These are phyloP conservation scores for Chinchilla lanigera DNA, from an alignment of 2,113 vertebrate genomes.

Conservation along the genomic window DNA sequence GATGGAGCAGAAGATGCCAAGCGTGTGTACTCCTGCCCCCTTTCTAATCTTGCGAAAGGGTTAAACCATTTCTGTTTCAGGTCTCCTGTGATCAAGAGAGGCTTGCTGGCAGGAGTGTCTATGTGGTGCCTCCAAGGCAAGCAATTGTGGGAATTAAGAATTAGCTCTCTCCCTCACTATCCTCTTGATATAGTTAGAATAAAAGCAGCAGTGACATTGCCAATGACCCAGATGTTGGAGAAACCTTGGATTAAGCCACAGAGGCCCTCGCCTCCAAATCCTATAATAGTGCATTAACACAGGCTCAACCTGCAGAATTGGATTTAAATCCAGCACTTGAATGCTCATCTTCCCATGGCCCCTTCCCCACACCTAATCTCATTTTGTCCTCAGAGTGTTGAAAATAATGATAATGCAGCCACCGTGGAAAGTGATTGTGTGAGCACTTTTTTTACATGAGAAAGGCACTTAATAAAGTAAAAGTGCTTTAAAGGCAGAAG, in stretches of 20 bases:
- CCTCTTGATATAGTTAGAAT: slow-evolving; percentile 82
- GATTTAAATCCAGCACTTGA: slow-evolving; percentile 86
- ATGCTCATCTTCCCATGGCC: slow-evolving; percentile 43
- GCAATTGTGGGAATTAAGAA: slow-evolving; percentile 74
- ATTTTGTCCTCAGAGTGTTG: slow-evolving; percentile 84
- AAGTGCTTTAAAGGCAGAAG: slow-evolving; percentile 74
- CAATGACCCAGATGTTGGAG: slow-evolving; percentile 85
- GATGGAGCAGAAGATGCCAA: neutral
- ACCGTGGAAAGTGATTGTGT: slow-evolving; percentile 79
- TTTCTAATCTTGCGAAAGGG: slow-evolving; percentile 40
- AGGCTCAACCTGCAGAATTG: slow-evolving; percentile 83
- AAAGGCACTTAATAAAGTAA: slow-evolving; percentile 84
- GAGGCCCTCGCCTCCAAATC: slow-evolving; percentile 80
- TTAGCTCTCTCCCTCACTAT: slow-evolving; percentile 77
- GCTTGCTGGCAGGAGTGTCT: slow-evolving; percentile 71
- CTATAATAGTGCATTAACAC: slow-evolving; percentile 83
- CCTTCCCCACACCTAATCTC: slow-evolving; percentile 82
- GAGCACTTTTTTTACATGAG: slow-evolving; percentile 83
- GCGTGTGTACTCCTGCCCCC: neutral
- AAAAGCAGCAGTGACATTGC: slow-evolving; percentile 85
- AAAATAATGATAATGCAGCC: slow-evolving; percentile 82
- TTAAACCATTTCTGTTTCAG: slow-evolving; percentile 67
- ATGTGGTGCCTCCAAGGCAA: slow-evolving; percentile 77
- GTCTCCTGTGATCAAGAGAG: slow-evolving; percentile 47
- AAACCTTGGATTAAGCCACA: slow-evolving; percentile 82